Evolutionary conservation across 2,797 vertebrate genomes (phyloP).

Genomic region (Galago senegalensis): DNA sequence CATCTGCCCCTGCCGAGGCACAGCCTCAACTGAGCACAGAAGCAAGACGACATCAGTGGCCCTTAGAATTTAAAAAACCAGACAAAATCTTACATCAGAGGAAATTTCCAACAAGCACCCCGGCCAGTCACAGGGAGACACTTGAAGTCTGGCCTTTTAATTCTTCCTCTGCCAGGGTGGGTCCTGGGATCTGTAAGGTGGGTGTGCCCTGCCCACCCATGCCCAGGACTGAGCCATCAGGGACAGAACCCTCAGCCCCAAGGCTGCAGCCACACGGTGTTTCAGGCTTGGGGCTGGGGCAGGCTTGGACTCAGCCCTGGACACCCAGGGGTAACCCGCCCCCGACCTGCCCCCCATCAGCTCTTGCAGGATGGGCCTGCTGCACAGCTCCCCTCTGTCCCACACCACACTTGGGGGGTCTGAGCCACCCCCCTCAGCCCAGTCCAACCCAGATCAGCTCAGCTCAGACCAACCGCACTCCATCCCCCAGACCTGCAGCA

Average conservation of each 20-base stretch:
- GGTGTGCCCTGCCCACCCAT: background rate
- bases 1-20: background rate
- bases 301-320: constrained; percentile 74
- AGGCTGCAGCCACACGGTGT: constrained; percentile 20
- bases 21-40: constrained; percentile 46
- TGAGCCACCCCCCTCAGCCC: constrained; percentile 76
- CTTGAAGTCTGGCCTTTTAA: constrained; percentile 60
- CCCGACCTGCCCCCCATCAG: background rate
- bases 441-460: background rate
- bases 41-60: constrained; percentile 27
- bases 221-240: constrained; percentile 79
- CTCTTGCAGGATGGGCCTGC: constrained; percentile 65
- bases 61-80: background rate
- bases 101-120: background rate
- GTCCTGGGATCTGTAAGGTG: constrained; percentile 11
- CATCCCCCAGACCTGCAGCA: constrained; percentile 38
- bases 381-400: constrained; percentile 44
- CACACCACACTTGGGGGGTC: constrained; percentile 62
- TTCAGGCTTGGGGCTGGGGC: constrained; percentile 65
- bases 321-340: constrained; percentile 19
- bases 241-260: constrained; percentile 68
- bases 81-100: constrained; percentile 31
- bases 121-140: background rate
- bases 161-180: constrained; percentile 16
- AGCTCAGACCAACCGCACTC: constrained; percentile 41